Base-by-base conservation (phyloP, 2,888 invertebrate genomes). In the Cremastinae sp. region DNA sequence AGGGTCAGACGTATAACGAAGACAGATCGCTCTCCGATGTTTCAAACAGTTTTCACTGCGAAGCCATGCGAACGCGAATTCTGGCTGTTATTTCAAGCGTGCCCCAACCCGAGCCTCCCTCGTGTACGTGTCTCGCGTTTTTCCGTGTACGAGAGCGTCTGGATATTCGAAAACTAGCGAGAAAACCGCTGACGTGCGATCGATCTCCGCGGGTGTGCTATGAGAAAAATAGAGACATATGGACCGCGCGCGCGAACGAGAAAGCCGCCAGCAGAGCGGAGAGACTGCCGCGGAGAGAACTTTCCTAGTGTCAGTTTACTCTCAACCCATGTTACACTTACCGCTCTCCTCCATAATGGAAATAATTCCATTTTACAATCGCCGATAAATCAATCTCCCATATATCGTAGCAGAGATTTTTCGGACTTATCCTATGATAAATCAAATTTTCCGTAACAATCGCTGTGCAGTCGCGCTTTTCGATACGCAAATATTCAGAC, bases 1-100 rank as follows among this genome's bases (percentile, higher is more conserved):
- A 62, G 51, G 69, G 54, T 65, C 77, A 54, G 61, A 74, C 77
- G 43, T 70, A 77, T 70, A 77, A 77, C 77, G 77, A 77, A 77
- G 74, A 77, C 70, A 66, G 73, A 77, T 74, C 49, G 65, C 49
- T 14, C 12, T 28, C 28, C 28, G 43, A 14, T 43, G 43, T 43
- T 77, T 70, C 53, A 66, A 70, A 74, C 77, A 56, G 51, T 75
- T 71, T 72, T 68, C 65, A 58, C 49, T 51, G 68, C 34, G 61
- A 56, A 66, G 66, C 62, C 53, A 53, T 51, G 61, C 68, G 49
- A 66, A 66, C 54, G 51, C 36, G 70, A 54, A 74, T 70, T 70
- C 70, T 70, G 20, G 53, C 59, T 56, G 74, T 77, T 73, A 70
- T 74, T 70, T 61, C 47, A 18, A 51, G 38, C 65, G 65, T 4